These are phyloP conservation scores for Ephydatia muelleri DNA, from an alignment of 37 sponge, comb jelly and placozoan species.

Conservation along the genomic window DNA sequence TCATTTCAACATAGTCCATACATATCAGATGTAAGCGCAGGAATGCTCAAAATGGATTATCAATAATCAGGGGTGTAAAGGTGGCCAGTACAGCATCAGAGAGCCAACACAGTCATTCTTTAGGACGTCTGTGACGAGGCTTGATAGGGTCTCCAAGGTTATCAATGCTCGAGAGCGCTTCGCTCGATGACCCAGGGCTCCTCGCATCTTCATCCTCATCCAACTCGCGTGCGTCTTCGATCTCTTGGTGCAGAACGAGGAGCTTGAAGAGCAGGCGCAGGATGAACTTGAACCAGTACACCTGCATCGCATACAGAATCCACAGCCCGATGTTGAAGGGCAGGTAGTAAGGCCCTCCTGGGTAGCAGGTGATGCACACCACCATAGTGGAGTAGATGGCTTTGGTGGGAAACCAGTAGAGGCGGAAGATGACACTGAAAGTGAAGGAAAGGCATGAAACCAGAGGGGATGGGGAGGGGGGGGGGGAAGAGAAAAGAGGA, in stretches of 20 bases:
- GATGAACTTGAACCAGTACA: slow-evolving; percentile 80
- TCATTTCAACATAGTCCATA: no score
- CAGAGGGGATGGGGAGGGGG: no score
- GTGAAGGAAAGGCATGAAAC: background rate
- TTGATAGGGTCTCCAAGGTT: background rate
- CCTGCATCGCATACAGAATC: slow-evolving; percentile 47
- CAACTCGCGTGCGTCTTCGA: slow-evolving; percentile 51
- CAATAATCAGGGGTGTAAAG: no score
- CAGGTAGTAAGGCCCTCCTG: slow-evolving; percentile 67
- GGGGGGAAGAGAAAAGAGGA: background rate
- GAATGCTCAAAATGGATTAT: no score
- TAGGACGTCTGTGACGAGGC: background rate
- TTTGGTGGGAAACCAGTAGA: slow-evolving; percentile 88
- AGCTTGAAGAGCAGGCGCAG: slow-evolving; percentile 60
- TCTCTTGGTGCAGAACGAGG: slow-evolving; percentile 25
- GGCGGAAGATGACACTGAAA: slow-evolving; percentile 11
- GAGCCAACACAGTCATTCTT: background rate
- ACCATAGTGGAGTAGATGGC: slow-evolving; percentile 61
- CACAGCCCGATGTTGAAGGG: slow-evolving; percentile 61
- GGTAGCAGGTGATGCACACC: slow-evolving; percentile 42
- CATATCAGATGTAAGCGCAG: no score
- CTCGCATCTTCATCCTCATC: slow-evolving; percentile 26
- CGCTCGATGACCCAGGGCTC: background rate
- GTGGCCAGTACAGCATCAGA: no score
- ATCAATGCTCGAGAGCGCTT: background rate